A percentile compares a stretch with the other conserved stretches of the same genome.
Evolutionary conservation across 2,888 invertebrate genomes (phyloP).

Genomic region (Meganola albula): DNA sequence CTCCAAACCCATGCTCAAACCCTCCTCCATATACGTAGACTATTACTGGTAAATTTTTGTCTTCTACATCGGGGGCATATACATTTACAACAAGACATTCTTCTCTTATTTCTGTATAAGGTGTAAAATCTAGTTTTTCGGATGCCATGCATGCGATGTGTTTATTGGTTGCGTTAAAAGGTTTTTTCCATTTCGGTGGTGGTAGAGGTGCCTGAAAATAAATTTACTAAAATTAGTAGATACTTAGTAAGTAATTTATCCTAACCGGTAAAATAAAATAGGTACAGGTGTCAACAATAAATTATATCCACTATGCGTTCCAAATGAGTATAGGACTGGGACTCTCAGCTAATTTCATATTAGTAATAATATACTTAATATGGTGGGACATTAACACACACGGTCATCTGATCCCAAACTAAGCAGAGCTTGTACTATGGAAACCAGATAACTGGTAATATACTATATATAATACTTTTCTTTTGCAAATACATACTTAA

Average conservation of each 20-base stretch:
- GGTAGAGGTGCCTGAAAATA: constrained; percentile 36
- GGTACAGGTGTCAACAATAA: constrained; percentile 2
- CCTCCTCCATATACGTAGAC: constrained; percentile 37
- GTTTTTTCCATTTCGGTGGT: constrained; percentile 30
- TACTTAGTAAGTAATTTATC: no score
- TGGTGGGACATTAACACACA: no score
- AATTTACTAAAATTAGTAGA: not conserved
- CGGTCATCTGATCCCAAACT: no score
- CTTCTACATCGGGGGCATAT: constrained; percentile 41
- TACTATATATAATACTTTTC: no score
- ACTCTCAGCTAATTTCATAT: no score
- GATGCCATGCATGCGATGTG: constrained; percentile 24
- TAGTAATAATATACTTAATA: not conserved
- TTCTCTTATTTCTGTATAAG: no score
- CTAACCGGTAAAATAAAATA: not conserved
- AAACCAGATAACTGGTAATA: no score
- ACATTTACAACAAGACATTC: constrained; percentile 52
- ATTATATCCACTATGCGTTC: constrained; percentile 7
- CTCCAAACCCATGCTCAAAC: constrained; percentile 26
- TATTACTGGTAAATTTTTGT: constrained; percentile 32
- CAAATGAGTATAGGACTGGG: no score
- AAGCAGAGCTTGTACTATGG: no score
- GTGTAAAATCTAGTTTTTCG: constrained; percentile 2
- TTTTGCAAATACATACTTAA: no score
- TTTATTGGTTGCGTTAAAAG: constrained; percentile 31